Conservation (phyloP, 2,113 vertebrate species). For the Colinus virginianus region DNA sequence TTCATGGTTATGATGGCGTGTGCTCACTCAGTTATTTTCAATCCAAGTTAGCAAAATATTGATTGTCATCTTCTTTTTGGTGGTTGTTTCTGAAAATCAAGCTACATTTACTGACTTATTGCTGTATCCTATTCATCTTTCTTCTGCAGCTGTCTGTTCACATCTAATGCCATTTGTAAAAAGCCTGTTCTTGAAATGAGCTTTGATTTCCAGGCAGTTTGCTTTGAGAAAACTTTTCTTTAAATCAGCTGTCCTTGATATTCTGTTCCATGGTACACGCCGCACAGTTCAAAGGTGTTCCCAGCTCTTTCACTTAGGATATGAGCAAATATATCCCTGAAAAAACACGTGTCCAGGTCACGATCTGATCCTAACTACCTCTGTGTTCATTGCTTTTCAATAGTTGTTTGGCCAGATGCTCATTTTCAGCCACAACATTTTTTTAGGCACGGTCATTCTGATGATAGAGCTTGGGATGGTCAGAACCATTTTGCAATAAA, state of each 20-base stretch:
- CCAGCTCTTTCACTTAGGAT: neutral
- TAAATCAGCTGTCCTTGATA: neutral
- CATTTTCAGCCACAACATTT: neutral
- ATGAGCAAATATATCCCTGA: neutral
- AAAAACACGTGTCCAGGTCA: neutral
- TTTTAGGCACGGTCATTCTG: neutral
- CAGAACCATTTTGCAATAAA: neutral
- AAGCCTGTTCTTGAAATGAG: neutral
- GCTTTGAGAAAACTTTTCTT: neutral
- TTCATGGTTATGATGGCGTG: neutral
- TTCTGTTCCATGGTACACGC: neutral
- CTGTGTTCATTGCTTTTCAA: neutral
- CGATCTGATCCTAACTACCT: neutral
- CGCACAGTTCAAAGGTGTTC: neutral
- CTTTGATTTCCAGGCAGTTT: neutral
- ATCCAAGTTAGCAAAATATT: neutral
- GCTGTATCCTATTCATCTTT: neutral
- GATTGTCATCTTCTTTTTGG: neutral
- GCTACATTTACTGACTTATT: neutral
- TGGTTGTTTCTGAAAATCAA: neutral
- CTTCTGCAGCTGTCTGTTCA: neutral
- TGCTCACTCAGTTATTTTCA: neutral
- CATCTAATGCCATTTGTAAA: neutral
- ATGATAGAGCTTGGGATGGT: neutral
- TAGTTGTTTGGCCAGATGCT: neutral